These are phyloP conservation scores for Steinernema carpocapsae DNA, from an alignment of 2,888 invertebrate species.

Conservation along the genomic window DNA sequence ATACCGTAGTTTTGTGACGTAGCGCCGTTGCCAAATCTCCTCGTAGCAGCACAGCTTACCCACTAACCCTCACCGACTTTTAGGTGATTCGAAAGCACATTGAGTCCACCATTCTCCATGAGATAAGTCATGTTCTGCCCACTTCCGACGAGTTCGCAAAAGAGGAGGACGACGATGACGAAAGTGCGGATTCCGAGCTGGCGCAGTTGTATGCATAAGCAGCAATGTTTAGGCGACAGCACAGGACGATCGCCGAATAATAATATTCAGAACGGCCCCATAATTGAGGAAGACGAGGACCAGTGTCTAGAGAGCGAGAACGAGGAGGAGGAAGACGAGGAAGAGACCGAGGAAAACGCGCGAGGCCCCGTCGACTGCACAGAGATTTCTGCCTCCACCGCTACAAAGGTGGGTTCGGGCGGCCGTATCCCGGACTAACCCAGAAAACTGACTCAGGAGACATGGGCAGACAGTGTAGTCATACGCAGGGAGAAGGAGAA, in stretches of 20 bases:
- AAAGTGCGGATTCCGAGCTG: slow-evolving; percentile 28
- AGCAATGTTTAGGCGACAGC: slow-evolving; percentile 33
- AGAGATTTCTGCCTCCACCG: slow-evolving; percentile 9
- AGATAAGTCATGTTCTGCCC: slow-evolving; percentile 69
- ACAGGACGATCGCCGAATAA: slow-evolving; percentile 13
- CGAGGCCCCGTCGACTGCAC: not conserved
- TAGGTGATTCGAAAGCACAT: slow-evolving; percentile 69
- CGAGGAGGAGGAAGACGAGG: slow-evolving; percentile 56
- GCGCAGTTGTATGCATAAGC: not conserved
- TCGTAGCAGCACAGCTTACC: not conserved
- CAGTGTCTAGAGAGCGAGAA: slow-evolving; percentile 50
- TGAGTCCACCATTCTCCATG: slow-evolving; percentile 69
- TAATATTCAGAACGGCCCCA: slow-evolving; percentile 42
- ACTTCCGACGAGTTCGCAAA: slow-evolving; percentile 69
- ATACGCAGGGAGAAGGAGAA: slow-evolving; percentile 5
- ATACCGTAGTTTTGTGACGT: slow-evolving; percentile 19
- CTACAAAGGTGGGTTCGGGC: not conserved
- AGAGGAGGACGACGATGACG: slow-evolving; percentile 66
- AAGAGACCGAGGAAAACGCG: slow-evolving; percentile 36
- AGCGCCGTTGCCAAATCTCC: slow-evolving; percentile 1
- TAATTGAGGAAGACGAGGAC: slow-evolving; percentile 50
- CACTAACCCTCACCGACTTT: slow-evolving; percentile 39
- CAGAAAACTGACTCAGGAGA: not conserved
- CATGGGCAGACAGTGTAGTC: slow-evolving; percentile 21
- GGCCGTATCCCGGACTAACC: not conserved